These are phyloP conservation scores for Drosophila multiciliata DNA, from an alignment of 2,888 invertebrate genomes.

Conservation along the genomic window DNA sequence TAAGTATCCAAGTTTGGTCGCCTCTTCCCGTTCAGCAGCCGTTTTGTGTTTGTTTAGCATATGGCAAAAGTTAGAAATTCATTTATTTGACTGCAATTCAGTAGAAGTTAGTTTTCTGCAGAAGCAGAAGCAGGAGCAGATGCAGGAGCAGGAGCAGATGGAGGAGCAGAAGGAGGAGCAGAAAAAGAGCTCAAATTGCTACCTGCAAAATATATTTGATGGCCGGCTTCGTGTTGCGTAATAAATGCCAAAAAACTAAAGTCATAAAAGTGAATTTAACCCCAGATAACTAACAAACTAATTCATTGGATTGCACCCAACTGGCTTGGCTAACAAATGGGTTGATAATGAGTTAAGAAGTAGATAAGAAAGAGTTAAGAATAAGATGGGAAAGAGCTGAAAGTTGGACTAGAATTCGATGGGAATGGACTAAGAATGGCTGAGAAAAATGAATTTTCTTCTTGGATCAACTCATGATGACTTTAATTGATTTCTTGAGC, in stretches of 20 bases:
- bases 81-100: conserved; percentile 32
- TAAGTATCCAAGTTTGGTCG: conserved; percentile 35
- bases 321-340: background rate
- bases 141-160: background rate
- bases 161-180: too few relatives aligned
- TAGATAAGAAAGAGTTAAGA: too few relatives aligned
- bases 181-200: background rate
- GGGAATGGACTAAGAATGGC: background rate
- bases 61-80: conserved; percentile 48
- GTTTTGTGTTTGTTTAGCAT: conserved; percentile 40
- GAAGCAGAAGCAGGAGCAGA: background rate
- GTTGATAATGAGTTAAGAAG: background rate
- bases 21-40: background rate
- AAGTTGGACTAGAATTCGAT: background rate
- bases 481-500: background rate
- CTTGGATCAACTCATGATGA: background rate
- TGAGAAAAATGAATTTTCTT: background rate
- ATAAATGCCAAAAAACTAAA: conserved; percentile 12
- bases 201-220: background rate
- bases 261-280: conserved; percentile 14
- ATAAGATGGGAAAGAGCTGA: background rate
- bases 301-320: background rate
- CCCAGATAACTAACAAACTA: conserved; percentile 11
- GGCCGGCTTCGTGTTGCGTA: background rate
- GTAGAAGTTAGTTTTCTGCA: conserved; percentile 9